These are phyloP conservation scores for Rostratula benghalensis DNA, from an alignment of 2,113 vertebrate species.

Conservation along the genomic window DNA sequence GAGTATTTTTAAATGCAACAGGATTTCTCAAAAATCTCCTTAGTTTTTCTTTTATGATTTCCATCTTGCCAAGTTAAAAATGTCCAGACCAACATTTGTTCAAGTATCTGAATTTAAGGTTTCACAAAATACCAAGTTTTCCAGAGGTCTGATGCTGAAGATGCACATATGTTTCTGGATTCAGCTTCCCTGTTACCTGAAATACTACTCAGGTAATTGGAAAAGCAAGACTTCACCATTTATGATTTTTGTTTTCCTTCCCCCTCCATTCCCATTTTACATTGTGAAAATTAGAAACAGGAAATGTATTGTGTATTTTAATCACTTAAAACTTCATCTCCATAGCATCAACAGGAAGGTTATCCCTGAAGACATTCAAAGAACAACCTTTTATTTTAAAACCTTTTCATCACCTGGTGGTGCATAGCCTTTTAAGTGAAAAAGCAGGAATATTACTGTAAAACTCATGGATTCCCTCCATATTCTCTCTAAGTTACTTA, in stretches of 20 bases:
- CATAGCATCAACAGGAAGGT: background rate
- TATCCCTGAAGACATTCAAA: background rate
- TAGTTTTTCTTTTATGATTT: background rate
- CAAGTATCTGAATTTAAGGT: background rate
- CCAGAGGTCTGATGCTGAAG: background rate
- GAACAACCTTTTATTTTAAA: no score
- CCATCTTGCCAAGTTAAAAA: background rate
- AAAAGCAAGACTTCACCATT: background rate
- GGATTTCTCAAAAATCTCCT: background rate
- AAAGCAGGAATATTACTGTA: background rate
- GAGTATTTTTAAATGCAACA: background rate
- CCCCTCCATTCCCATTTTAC: background rate
- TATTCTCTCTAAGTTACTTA: background rate
- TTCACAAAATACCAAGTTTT: background rate
- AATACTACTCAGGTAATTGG: background rate
- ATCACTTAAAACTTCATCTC: background rate
- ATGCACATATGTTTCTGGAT: background rate
- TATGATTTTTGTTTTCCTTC: rapidly evolving
- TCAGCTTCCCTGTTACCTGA: background rate
- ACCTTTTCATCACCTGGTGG: background rate
- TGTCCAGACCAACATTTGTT: background rate
- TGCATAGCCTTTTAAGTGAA: background rate
- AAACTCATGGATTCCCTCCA: background rate
- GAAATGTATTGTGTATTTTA: background rate
- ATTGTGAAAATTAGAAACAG: background rate